Conservation (phyloP, 2,888 invertebrate genomes). For the Drosophila anomalipes region DNA sequence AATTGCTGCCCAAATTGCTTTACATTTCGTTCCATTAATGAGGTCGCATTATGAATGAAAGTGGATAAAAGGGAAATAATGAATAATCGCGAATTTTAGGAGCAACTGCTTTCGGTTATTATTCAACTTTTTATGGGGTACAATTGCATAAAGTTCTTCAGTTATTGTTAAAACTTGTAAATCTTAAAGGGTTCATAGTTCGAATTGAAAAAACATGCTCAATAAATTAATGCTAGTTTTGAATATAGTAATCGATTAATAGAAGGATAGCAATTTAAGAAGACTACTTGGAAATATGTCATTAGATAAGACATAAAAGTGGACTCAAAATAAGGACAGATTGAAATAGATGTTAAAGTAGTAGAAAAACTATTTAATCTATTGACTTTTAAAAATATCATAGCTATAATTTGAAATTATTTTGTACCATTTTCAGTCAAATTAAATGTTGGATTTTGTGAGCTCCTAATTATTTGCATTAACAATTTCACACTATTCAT, state of each 20-base stretch:
- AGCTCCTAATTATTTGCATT: background rate
- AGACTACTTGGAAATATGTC: background rate
- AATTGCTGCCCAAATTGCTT: conserved; percentile 92
- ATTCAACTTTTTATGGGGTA: conserved; percentile 19
- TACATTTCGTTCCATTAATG: conserved; percentile 41
- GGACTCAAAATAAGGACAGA: background rate
- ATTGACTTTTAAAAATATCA: background rate
- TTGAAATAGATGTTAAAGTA: background rate
- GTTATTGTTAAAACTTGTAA: conserved; percentile 32
- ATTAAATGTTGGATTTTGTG: conserved; percentile 3
- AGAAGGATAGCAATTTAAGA: background rate
- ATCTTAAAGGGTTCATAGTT: conserved; percentile 35
- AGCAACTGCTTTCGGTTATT: conserved; percentile 27
- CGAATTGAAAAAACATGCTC: conserved; percentile 46
- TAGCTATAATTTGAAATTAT: background rate
- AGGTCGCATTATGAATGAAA: conserved; percentile 32
- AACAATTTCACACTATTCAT: conserved; percentile 9
- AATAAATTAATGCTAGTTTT: conserved; percentile 32
- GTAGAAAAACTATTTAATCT: background rate
- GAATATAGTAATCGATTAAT: background rate
- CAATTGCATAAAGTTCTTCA: conserved; percentile 21
- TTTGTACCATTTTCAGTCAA: background rate
- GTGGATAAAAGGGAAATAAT: conserved; percentile 31
- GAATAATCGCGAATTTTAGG: conserved; percentile 39
- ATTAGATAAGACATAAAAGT: background rate